Base-by-base conservation (phyloP, 2,113 vertebrate species). In the Cephalopholis sonnerati region DNA sequence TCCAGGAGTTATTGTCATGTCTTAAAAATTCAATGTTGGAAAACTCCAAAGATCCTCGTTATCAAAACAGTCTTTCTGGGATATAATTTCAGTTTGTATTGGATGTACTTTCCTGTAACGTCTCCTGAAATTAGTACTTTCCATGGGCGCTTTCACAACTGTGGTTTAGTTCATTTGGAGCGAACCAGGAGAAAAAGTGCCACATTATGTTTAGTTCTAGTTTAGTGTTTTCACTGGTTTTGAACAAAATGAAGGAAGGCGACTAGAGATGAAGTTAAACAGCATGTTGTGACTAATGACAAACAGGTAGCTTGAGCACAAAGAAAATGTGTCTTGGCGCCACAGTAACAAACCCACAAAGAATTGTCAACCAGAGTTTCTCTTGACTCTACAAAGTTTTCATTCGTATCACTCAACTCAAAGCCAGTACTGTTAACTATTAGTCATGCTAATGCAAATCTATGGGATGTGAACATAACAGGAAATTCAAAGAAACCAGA, bases 401-500 rank as follows among this genome's bases (percentile, higher is more conserved):
- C n/a, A n/a, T n/a, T n/a, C n/a, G n/a, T 66, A 74, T 61, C 41
- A 70, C 4, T 51, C 44, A 39, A n/a, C 24, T 41, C 29, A 24
- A 63, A 50, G 32, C 58, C 50, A 64, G 12, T 10, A 18, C 27
- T 62, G 7, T 53, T 15, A 64, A 65, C 8, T 65, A 20, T 66
- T 24, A 59, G 74, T 75, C 74, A 46, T 53, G 2, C 7, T 44
- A 27, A 53, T 7, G 22, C 29, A 27, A 32, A 51, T 58, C 46
- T 62, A 39, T 36, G 12, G 55, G 15, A 32, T 50, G 58, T 36
- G 70, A 55, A 77, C 73, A 48, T 13, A 62, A 32, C 25, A 53
- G 74, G 44, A 46, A 61, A 36, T 39, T 53, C 29, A n/a, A 54
- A 53, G 22, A n/a, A 32, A 20, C 7, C 20, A 4, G 3, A 57